These are phyloP conservation scores for Rhinella marina DNA, from an alignment of 2,797 vertebrate species.

Conservation along the genomic window DNA sequence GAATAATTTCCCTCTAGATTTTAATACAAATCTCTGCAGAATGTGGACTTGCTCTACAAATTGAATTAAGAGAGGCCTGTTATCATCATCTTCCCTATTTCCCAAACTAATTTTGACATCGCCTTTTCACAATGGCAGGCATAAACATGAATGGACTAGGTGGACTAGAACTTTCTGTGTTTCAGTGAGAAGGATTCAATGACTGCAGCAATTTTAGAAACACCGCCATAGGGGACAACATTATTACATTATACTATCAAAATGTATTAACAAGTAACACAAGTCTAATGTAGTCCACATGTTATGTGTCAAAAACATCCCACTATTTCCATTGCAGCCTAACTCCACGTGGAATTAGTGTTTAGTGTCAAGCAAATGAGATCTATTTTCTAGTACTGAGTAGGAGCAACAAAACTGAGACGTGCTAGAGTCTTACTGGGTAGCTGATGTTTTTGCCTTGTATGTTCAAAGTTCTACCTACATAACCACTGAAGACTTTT, in stretches of 20 bases:
- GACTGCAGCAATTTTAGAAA: conserved; percentile 11
- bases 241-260: conserved; percentile 40
- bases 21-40: background rate
- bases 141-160: background rate
- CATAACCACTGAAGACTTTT: background rate
- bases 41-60: background rate
- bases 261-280: conserved; percentile 63
- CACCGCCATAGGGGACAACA: conserved; percentile 35
- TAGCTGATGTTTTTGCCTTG: background rate
- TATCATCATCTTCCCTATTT: background rate
- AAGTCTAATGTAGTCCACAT: conserved; percentile 31
- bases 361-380: conserved; percentile 21
- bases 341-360: conserved; percentile 19
- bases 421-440: background rate
- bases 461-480: background rate
- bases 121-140: background rate
- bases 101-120: conserved; percentile 24
- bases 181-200: background rate
- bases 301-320: conserved; percentile 45
- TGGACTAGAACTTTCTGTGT: conserved; percentile 9
- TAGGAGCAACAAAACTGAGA: background rate
- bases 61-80: background rate
- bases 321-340: conserved; percentile 35
- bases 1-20: conserved; percentile 2
- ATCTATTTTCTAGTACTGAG: background rate